These are phyloP conservation scores for Polymixis flavicincta DNA, from an alignment of 2,888 invertebrate genomes.

Conservation along the genomic window DNA sequence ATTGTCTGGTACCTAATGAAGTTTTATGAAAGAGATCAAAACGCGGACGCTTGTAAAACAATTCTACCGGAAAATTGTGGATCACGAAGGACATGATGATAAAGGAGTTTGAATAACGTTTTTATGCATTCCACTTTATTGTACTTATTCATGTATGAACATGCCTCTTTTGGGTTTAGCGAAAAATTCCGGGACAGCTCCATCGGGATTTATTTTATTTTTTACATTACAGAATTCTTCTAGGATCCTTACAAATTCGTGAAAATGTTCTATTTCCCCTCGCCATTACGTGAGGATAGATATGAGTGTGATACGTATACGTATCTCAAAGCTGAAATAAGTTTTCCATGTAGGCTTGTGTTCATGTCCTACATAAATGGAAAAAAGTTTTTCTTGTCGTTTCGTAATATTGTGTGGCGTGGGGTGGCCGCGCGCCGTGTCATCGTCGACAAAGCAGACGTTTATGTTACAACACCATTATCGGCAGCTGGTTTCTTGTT, in stretches of 20 bases:
- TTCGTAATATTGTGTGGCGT: conserved; percentile 58
- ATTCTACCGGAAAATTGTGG: conserved; percentile 58
- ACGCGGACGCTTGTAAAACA: conserved; percentile 50
- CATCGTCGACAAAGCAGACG: conserved; percentile 62
- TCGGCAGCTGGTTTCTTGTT: conserved; percentile 69
- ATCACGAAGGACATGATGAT: conserved; percentile 34
- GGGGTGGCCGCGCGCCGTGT: conserved; percentile 40
- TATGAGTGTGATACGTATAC: conserved; percentile 26
- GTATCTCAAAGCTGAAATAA: conserved; percentile 38
- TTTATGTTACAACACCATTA: conserved; percentile 70
- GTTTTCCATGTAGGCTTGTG: conserved; percentile 48
- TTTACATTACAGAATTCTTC: conserved; percentile 36
- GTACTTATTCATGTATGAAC: conserved; percentile 34
- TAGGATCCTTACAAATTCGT: conserved; percentile 30
- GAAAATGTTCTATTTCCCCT: conserved; percentile 37
- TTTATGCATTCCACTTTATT: conserved; percentile 56
- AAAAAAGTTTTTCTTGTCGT: conserved; percentile 66
- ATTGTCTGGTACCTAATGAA: conserved; percentile 30
- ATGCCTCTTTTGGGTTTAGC: conserved; percentile 9
- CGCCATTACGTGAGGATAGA: conserved; percentile 22
- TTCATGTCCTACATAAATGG: conserved; percentile 47
- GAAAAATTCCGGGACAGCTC: conserved; percentile 12
- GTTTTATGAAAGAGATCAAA: conserved; percentile 42
- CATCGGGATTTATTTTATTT: conserved; percentile 34
- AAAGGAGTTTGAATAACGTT: conserved; percentile 48